phyloP scores from a whole-genome alignment of 2,888 invertebrate species.

The Cephus sareptanus region DNA sequence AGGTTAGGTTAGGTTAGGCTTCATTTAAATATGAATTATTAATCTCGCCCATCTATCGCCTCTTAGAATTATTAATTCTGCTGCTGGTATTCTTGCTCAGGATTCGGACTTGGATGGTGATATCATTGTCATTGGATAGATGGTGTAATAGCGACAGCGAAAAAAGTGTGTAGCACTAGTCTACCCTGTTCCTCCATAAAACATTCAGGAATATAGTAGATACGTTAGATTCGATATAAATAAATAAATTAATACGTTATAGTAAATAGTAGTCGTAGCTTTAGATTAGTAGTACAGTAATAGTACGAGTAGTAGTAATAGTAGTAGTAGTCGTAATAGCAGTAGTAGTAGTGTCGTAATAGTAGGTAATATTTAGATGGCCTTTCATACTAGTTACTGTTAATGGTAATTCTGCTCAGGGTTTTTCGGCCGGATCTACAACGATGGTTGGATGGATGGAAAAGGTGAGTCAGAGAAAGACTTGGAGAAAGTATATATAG shows the following conservation, averaged over 20 bases:
- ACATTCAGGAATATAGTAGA: constrained; percentile 46
- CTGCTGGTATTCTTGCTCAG: background rate
- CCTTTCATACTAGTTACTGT: no score
- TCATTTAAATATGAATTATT: background rate
- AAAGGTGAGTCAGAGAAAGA: no score
- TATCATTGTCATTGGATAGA: background rate
- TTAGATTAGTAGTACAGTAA: constrained; percentile 15
- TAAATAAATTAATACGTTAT: constrained; percentile 18
- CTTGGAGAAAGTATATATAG: no score
- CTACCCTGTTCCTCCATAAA: constrained; percentile 63
- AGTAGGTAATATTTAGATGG: background rate
- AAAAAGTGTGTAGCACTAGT: constrained; percentile 58
- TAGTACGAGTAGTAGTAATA: constrained; percentile 29
- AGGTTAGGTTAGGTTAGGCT: no score
- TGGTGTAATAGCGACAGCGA: constrained; percentile 32
- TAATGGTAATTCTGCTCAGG: no score
- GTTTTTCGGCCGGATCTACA: no score
- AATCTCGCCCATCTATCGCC: background rate
- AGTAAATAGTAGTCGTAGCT: constrained; percentile 34
- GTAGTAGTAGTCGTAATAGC: background rate
- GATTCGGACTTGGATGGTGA: background rate
- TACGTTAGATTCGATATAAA: constrained; percentile 33
- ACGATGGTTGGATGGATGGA: no score
- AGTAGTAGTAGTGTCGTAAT: constrained; percentile 1
- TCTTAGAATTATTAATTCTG: background rate